Evolutionary conservation across 2,888 invertebrate genomes (phyloP).

Genomic region (Erpobdella octoculata): DNA sequence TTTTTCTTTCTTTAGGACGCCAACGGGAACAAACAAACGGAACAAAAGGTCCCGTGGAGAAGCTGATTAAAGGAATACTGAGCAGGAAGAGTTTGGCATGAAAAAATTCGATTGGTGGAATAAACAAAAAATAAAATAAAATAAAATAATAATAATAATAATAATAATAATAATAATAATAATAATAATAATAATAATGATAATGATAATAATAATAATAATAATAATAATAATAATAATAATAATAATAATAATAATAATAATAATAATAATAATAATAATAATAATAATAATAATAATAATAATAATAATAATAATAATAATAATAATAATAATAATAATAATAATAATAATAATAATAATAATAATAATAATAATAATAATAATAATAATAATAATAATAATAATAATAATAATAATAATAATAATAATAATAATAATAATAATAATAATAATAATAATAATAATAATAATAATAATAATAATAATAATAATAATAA

Average conservation of each 20-base stretch:
- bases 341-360: background rate
- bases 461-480: too few relatives aligned
- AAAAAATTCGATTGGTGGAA: background rate
- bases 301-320: background rate
- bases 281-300: slow-evolving; percentile 2
- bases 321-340: slow-evolving; percentile 11
- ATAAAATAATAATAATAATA: slow-evolving; percentile 22
- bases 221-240: slow-evolving; percentile 22
- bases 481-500: too few relatives aligned
- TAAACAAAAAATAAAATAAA: background rate
- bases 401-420: too few relatives aligned
- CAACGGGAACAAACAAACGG: too few relatives aligned
- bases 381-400: background rate
- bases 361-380: background rate
- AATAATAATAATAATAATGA: slow-evolving; percentile 22
- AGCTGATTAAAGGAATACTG: too few relatives aligned
- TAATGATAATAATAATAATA: slow-evolving; percentile 24
- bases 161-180: slow-evolving; percentile 23
- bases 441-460: too few relatives aligned
- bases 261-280: slow-evolving; percentile 24
- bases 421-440: too few relatives aligned
- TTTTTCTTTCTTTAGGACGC: too few relatives aligned
- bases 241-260: slow-evolving; percentile 22
- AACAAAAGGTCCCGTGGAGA: too few relatives aligned
- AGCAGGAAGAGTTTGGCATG: too few relatives aligned